Percentiles rank a stretch among this genome's conserved stretches.
phyloP scores from a whole-genome alignment of 2,113 vertebrate genomes.

The Taurulus bubalis region DNA sequence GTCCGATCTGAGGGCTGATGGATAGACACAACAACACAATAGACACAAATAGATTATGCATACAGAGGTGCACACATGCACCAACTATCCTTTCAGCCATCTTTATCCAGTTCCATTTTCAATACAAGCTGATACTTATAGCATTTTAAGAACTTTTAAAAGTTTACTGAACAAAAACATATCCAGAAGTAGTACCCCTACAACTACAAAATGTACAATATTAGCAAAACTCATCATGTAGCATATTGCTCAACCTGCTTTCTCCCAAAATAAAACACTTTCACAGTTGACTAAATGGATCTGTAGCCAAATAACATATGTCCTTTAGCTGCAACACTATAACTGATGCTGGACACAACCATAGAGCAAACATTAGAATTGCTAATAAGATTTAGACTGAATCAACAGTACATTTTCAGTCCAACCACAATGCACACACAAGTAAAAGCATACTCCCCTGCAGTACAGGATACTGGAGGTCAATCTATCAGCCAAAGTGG shows the following conservation, averaged over 20 bases:
- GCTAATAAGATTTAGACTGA: slow-evolving; percentile 37
- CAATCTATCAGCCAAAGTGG: slow-evolving; percentile 31
- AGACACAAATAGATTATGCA: slow-evolving; percentile 12
- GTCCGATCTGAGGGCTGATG: slow-evolving; percentile 26
- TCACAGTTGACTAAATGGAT: not conserved
- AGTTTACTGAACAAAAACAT: not conserved
- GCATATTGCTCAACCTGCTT: not conserved
- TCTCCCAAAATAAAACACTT: not conserved
- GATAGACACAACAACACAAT: slow-evolving; percentile 25
- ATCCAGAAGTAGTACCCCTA: not conserved
- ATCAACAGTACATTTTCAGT: slow-evolving; percentile 16
- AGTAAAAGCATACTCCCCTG: not conserved
- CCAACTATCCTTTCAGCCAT: slow-evolving; percentile 12
- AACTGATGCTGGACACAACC: slow-evolving; percentile 26
- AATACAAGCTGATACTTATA: not conserved
- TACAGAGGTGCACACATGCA: slow-evolving; percentile 4
- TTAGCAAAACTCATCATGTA: not conserved
- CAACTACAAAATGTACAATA: not conserved
- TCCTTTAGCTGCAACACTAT: not conserved
- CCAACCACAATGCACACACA: not conserved
- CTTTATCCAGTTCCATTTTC: not conserved
- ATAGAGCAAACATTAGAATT: slow-evolving; percentile 40
- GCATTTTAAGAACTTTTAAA: not conserved
- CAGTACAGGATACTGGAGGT: slow-evolving; percentile 27
- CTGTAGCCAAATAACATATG: slow-evolving; percentile 6